Evolutionary conservation across 2,888 invertebrate genomes (phyloP).

Genomic region (Ornithoptera alexandrae): DNA sequence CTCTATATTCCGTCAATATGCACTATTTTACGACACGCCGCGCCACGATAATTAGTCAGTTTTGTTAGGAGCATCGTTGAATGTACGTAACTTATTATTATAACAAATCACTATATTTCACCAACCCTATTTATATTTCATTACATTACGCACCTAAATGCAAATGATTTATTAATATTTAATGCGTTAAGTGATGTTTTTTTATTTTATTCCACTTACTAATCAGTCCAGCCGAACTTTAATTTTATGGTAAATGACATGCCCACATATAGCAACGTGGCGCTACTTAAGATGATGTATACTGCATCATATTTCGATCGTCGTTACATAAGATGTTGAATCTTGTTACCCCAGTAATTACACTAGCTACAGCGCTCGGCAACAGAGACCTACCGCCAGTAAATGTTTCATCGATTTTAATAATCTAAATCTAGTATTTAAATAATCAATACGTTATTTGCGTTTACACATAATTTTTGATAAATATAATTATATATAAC

Average conservation of each 20-base stretch:
- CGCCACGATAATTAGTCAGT: conserved; percentile 79
- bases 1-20: conserved; percentile 81
- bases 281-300: too few species aligned
- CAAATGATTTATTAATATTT: neutral
- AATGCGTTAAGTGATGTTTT: neutral
- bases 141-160: neutral
- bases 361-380: too few species aligned
- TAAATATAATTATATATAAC: conserved; percentile 35
- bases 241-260: too few species aligned
- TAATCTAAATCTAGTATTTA: too few species aligned
- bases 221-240: too few species aligned
- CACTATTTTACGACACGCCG: conserved; percentile 79
- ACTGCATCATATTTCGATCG: too few species aligned
- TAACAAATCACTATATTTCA: conserved; percentile 42
- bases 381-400: too few species aligned
- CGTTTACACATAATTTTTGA: conserved; percentile 38
- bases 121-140: neutral
- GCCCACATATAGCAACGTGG: too few species aligned
- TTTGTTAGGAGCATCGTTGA: conserved; percentile 75
- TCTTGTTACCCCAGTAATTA: too few species aligned
- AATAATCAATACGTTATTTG: neutral
- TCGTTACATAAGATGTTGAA: too few species aligned
- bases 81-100: conserved; percentile 49
- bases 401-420: too few species aligned
- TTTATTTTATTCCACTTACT: too few species aligned